phyloP scores from a whole-genome alignment of 1,140 invertebrate species.

The Fragariocoptes setiger region DNA sequence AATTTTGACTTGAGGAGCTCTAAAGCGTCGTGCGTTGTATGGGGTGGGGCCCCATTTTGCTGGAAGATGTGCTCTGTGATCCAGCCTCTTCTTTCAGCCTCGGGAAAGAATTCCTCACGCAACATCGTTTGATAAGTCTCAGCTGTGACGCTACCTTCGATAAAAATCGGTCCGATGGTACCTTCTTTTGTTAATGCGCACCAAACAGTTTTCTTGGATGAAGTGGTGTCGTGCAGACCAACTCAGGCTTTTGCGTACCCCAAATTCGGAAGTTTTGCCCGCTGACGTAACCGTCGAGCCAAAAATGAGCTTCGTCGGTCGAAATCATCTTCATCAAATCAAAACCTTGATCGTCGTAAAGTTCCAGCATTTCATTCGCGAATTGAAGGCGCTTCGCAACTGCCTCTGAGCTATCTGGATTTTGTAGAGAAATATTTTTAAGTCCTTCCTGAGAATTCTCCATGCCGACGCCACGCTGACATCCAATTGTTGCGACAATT shows the following conservation, averaged over 20 bases:
- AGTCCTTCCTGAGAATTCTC: conserved; percentile 2
- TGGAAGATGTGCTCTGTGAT: conserved; percentile 4
- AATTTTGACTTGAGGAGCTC: not conserved
- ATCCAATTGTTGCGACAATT: too few species aligned
- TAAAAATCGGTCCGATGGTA: conserved; percentile 5
- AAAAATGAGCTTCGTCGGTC: conserved; percentile 6
- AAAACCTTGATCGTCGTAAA: not conserved
- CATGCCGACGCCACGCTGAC: too few species aligned
- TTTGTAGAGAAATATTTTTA: conserved; percentile 4
- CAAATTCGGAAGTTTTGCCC: conserved; percentile 6
- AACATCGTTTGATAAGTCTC: conserved; percentile 2
- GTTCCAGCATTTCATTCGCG: conserved; percentile 1
- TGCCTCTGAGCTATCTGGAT: not conserved
- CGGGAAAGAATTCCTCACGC: conserved; percentile 2
- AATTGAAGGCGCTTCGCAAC: conserved; percentile 1
- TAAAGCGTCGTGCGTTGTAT: conserved; percentile 1
- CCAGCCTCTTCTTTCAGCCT: not conserved
- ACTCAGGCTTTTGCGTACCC: conserved; percentile 2
- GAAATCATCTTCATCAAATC: conserved; percentile 4
- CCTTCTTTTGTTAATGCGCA: conserved; percentile 2
- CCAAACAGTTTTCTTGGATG: conserved; percentile 6
- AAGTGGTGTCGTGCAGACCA: not conserved
- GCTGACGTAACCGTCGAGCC: conserved; percentile 1
- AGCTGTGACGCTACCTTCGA: conserved; percentile 2
- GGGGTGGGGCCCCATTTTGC: conserved; percentile 5